These are phyloP conservation scores for Platorchestia sp. DNA, from an alignment of 1,140 invertebrate genomes.

Conservation along the genomic window DNA sequence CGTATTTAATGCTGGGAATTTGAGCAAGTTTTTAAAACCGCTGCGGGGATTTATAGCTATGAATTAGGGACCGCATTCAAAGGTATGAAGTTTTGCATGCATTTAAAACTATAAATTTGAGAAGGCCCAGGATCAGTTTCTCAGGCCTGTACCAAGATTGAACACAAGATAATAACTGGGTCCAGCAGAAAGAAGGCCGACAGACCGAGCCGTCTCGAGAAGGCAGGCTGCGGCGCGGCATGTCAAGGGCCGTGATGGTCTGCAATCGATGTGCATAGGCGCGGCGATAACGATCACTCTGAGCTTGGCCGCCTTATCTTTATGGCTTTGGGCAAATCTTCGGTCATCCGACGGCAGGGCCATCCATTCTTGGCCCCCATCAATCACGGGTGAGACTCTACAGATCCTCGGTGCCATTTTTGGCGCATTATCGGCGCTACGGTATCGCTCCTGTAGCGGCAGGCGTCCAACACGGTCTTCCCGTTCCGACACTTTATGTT, in stretches of 20 bases:
- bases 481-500: no score
- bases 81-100: not conserved
- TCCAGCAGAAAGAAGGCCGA: not conserved
- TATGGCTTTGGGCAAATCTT: conserved; percentile 19
- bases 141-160: not conserved
- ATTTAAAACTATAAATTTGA: no score
- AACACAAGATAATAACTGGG: not conserved
- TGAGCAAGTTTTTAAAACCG: not conserved
- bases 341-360: not conserved
- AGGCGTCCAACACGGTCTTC: not conserved
- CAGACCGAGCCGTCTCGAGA: not conserved
- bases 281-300: not conserved
- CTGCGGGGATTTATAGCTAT: not conserved
- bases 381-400: not conserved
- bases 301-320: conserved; percentile 9
- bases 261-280: not conserved
- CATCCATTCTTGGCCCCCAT: conserved; percentile 19
- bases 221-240: not conserved
- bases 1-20: not conserved
- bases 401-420: conserved; percentile 31
- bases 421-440: not conserved
- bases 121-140: not conserved
- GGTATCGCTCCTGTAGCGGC: not conserved
- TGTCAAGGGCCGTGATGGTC: not conserved
- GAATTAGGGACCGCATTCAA: not conserved